phyloP scores from a whole-genome alignment of 1,140 invertebrate genomes.

The Drosophila mojavensis region DNA sequence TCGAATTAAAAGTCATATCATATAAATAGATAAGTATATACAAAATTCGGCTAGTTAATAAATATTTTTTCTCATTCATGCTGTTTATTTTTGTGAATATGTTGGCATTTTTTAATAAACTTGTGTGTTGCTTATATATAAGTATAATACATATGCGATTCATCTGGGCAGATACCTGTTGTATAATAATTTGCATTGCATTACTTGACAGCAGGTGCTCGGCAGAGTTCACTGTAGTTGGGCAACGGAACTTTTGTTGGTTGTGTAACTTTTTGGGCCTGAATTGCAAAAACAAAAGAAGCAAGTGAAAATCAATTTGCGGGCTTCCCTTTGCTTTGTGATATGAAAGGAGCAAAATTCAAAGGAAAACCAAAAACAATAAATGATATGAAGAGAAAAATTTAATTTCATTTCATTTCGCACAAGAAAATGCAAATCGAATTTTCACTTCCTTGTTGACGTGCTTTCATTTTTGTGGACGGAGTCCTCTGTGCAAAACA shows the following conservation, averaged over 20 bases:
- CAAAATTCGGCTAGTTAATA: neutral
- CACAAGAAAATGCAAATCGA: constrained; percentile 65
- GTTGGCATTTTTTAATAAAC: constrained; percentile 48
- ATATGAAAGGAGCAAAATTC: neutral
- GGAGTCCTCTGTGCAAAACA: constrained; percentile 14
- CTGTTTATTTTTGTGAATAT: constrained; percentile 23
- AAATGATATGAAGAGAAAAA: constrained; percentile 26
- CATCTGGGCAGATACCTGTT: constrained; percentile 36
- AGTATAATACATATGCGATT: constrained; percentile 9
- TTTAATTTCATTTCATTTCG: constrained; percentile 55
- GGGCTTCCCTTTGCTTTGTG: neutral
- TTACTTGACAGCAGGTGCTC: constrained; percentile 1
- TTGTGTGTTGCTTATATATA: constrained; percentile 17
- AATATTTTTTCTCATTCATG: neutral
- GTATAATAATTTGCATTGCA: constrained; percentile 41
- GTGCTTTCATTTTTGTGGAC: constrained; percentile 42
- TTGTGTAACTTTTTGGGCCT: neutral
- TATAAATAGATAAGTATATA: constrained; percentile 24
- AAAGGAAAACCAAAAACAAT: constrained; percentile 4
- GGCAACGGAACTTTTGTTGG: constrained; percentile 1
- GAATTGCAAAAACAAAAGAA: constrained; percentile 4
- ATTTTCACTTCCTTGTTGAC: constrained; percentile 69
- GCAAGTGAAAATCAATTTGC: neutral
- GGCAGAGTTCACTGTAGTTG: constrained; percentile 7
- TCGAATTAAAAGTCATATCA: too few relatives aligned